Evolutionary conservation across 2,113 vertebrate species (phyloP), one percentile per base, ranked within the genome.

Genomic region (Athene noctua): DNA sequence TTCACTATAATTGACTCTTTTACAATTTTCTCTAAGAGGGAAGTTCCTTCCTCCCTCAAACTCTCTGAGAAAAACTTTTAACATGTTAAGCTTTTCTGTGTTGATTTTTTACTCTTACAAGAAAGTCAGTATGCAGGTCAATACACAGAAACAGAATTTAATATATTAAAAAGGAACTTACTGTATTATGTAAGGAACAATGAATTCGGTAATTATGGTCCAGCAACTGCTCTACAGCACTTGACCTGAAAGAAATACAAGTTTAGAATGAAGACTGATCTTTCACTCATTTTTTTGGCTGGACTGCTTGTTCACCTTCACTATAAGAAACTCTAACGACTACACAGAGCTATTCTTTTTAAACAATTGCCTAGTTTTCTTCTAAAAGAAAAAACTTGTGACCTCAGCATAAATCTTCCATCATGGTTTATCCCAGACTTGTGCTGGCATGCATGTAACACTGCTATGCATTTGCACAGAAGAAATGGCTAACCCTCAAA

Each of bases 201-300:
- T 99, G 99, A 95, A 99, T 99, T 97, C 98, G 98, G 95, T 99
- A 99, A 97, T 99, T 99, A 97, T 99, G 99, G 93, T 99, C 99
- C 97, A 99, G 94, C 77, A 99, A 97, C 95, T 99, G 99, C 86
- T 99, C 98, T 38, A 99, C 99, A 52, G 99, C 99, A 90, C 96
- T 96, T 80, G 99, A 99, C 88, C 99, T 99, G 80, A 82, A 95
- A 85, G n/a, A 92, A 81, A 93, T 29, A 34, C 3, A 85, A 15
- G 15, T 74, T 84, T 44, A 66, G 20, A 63, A 51, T 29, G 30
- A 68, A 78, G 80, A 61, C 1, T 25, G 27, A 80, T 19, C 20
- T 77, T 34, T 17, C 52, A 40, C 6, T 82, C 15, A 16, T 8
- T 38, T 87, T 36, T 70, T 67, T 54, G 1, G 49, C 30, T 66